A percentile compares a stretch with the other conserved stretches of the same genome.
Evolutionary conservation across 2,113 vertebrate genomes (phyloP).

Genomic region (Gobio gobio): DNA sequence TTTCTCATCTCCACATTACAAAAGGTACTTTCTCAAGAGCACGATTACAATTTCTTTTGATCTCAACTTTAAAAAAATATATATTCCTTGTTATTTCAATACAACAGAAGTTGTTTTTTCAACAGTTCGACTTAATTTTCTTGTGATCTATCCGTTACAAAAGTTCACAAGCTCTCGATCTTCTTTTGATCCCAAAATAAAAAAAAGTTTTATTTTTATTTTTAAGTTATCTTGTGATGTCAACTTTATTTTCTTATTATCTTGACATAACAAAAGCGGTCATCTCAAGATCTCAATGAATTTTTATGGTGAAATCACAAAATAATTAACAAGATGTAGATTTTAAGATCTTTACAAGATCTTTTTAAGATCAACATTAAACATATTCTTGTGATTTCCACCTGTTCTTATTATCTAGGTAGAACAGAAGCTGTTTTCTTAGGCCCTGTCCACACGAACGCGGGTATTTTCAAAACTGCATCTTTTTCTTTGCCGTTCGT

Average conservation of each 20-base stretch:
- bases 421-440: background rate
- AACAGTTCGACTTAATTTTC: background rate
- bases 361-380: no score
- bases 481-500: no score
- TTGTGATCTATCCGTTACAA: background rate
- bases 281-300: background rate
- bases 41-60: background rate
- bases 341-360: no score
- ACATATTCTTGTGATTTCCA: background rate
- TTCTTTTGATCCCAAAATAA: no score
- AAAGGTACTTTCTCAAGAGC: background rate
- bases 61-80: no score
- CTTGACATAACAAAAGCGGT: background rate
- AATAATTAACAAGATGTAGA: background rate
- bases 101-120: background rate
- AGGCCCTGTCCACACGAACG: no score
- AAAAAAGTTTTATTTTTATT: no score
- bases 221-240: background rate
- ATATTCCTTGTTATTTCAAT: no score
- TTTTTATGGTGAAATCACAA: background rate
- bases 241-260: background rate
- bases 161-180: background rate
- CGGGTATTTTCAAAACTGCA: no score
- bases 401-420: background rate
- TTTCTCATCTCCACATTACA: background rate